Base-by-base conservation (phyloP, 2,888 invertebrate genomes). In the Carterocephalus palaemon region DNA sequence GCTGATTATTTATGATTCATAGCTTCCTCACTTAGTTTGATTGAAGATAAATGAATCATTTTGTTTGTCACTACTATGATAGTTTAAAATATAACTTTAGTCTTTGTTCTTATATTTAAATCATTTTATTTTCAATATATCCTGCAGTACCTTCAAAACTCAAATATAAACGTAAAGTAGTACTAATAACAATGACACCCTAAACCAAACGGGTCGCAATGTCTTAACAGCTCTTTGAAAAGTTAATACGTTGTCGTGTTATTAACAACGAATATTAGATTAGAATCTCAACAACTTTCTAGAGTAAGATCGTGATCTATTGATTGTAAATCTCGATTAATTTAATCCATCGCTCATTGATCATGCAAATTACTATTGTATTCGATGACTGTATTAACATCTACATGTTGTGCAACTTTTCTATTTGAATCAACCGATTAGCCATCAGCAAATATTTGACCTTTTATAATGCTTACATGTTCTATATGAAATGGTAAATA, bases 261-360 rank as follows among this genome's bases (percentile, higher is more conserved):
- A 24, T 34, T 33, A 26, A 20, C 19, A 26, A 33, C 33, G 1
- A 8, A 20, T 19, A 33, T 15, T 22, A 12, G 10, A 15, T 28
- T 26, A 19, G 15, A 26, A 20, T 16, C 28, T 13, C n/a, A n/a
- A n/a, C n/a, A n/a, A 10, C 42, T 43, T 43, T 43, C 42, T 43
- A 43, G 42, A 43, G 34, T 22, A 29, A 22, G 20, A 36, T 29
- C 34, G 33, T n/a, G 34, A 43, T 43, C 36, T 43, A 43, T 43
- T 29, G 42, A 36, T 43, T 28, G 8, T 16, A 26, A 6, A 22
- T n/a, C 9, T 16, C 28, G 28, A 36, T 36, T 22, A 20, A 22
- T 22, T 22, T 6, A 15, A 22, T 22, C 36, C 20, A 42, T 17
- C 20, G 15, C 16, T 34, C 20, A 8, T 28, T 34, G 26, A 42